Evolutionary conservation across 1,140 invertebrate species (phyloP), one percentile per base, ranked within the genome.

Genomic region (Caerostris extrusa): DNA sequence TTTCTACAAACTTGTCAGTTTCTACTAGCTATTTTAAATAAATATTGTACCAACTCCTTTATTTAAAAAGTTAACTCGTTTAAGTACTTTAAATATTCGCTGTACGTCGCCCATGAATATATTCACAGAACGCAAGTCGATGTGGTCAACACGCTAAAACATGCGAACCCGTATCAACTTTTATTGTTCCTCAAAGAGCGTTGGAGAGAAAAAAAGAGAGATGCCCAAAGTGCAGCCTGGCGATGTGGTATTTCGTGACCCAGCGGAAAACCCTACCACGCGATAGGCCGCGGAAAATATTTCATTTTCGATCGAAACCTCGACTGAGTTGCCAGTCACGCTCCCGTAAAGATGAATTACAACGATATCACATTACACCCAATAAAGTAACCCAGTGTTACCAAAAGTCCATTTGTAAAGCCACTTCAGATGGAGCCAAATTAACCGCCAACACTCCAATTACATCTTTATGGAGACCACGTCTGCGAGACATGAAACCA

Each of bases 381-480:
- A 69, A 69, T 69, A 69, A 69, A n/a, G 67, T 6, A 3, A 69
- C 6, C 67, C 19, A 7, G 17, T 19, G 19, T n/a, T 53, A 82
- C 50, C 50, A 7, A 55, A 55, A 55, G 50, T 56, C 77, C 77
- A 82, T 82, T 82, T 82, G 77, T 82, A 82, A 82, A 10, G 50
- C 2, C 17, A n/a, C 77, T 17, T 50, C 77, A 82, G 53, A 82
- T 56, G 53, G 53, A 56, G 34, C 77, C 55, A 55, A 82, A 82
- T 82, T 55, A 82, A 82, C 50, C 77, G 53, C 77, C 2, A 82
- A 82, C 77, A 53, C 34, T 56, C 77, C 50, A 56, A 82, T 56
- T 55, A 56, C 53, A 82, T 82, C 77, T 82, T 82, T 82, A 82
- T 56, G 77, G 50, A 82, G 10, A 55, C 50, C 77, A 82, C 77